Conservation (phyloP, 2,888 invertebrate species). For the Loripinus fragilis region DNA sequence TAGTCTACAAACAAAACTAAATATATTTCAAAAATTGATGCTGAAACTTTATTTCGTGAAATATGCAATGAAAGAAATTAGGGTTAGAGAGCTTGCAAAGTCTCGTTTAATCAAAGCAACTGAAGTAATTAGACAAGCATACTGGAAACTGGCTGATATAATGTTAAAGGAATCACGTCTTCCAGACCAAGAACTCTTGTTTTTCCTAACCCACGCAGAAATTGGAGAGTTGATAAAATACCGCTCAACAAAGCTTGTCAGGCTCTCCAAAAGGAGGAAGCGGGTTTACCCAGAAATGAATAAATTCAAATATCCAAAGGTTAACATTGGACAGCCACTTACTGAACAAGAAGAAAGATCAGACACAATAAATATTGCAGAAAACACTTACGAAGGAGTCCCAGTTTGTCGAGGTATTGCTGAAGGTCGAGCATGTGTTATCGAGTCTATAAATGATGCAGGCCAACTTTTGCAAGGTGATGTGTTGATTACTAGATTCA, state of each 20-base stretch:
- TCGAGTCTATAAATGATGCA: constrained; percentile 85
- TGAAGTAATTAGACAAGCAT: constrained; percentile 86
- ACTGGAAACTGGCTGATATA: constrained; percentile 85
- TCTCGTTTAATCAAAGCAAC: constrained; percentile 81
- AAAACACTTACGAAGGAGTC: constrained; percentile 85
- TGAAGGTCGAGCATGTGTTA: constrained; percentile 89
- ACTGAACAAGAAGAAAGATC: neutral
- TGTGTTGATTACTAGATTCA: constrained; percentile 89
- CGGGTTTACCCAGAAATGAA: constrained; percentile 82
- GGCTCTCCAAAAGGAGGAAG: constrained; percentile 87
- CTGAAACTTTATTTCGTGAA: neutral
- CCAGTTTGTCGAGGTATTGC: constrained; percentile 89
- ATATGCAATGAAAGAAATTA: constrained; percentile 86
- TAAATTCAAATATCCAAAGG: neutral
- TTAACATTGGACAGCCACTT: neutral
- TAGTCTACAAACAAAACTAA: neutral
- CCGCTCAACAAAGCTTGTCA: constrained; percentile 84
- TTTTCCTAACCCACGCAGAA: constrained; percentile 88
- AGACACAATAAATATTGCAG: neutral
- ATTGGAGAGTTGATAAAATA: constrained; percentile 85
- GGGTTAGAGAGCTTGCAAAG: constrained; percentile 88
- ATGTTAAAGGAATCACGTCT: constrained; percentile 87
- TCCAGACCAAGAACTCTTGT: constrained; percentile 87
- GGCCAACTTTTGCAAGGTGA: constrained; percentile 86
- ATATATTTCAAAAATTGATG: neutral